phyloP scores from a whole-genome alignment of 1,140 invertebrate species.

The Hypothenemus hampei region DNA sequence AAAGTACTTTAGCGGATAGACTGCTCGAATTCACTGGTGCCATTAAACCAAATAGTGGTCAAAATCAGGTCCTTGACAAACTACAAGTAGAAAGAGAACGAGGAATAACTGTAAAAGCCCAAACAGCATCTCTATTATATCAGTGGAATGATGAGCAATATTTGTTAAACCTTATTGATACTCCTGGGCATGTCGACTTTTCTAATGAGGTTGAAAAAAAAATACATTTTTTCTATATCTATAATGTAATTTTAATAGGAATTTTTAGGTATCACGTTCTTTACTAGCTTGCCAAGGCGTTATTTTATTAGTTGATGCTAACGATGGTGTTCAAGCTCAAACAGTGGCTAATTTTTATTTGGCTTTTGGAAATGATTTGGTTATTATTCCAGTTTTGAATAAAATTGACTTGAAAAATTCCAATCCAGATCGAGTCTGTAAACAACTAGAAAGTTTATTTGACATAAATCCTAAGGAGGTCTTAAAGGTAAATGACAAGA shows the following conservation, averaged over 20 bases:
- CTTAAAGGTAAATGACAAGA: conserved; percentile 52
- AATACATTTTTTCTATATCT: no score
- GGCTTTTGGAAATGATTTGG: conserved; percentile 76
- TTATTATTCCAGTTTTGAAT: conserved; percentile 90
- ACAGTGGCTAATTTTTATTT: conserved; percentile 96
- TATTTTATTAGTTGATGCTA: conserved; percentile 91
- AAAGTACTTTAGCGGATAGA: conserved; percentile 92
- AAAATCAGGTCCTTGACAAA: conserved; percentile 84
- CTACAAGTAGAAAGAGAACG: conserved; percentile 86
- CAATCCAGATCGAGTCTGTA: conserved; percentile 71
- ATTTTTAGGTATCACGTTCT: conserved; percentile 63
- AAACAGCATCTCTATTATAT: conserved; percentile 88
- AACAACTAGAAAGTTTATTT: conserved; percentile 81
- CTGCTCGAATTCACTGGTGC: conserved; percentile 86
- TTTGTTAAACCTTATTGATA: conserved; percentile 96
- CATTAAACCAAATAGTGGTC: conserved; percentile 61
- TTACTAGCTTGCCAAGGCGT: conserved; percentile 92
- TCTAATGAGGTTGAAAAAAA: conserved; percentile 96
- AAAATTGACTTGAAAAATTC: conserved; percentile 95
- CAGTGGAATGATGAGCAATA: conserved; percentile 62
- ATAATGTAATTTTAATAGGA: no score
- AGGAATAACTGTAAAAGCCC: conserved; percentile 98
- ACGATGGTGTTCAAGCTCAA: conserved; percentile 95
- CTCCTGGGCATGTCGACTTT: conserved; percentile 98
- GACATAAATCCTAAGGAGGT: conserved; percentile 68